These are phyloP conservation scores for Zeus faber DNA, from an alignment of 2,113 vertebrate genomes.

Conservation along the genomic window DNA sequence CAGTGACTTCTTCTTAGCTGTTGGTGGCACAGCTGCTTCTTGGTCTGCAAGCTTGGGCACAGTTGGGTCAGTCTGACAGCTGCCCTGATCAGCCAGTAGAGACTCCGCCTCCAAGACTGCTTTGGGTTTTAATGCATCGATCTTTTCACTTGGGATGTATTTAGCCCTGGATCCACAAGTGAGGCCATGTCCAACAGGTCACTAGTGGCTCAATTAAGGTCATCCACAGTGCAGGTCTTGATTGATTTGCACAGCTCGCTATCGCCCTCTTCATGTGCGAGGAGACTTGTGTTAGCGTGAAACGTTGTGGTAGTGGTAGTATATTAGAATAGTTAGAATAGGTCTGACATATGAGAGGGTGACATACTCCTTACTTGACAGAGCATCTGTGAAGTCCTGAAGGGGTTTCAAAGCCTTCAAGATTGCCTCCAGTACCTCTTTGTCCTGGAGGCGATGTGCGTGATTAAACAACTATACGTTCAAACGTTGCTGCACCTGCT, in stretches of 20 bases:
- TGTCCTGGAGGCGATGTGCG: too few relatives aligned
- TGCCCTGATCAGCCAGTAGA: slow-evolving; percentile 15
- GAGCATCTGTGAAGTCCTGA: slow-evolving; percentile 23
- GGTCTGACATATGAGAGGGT: slow-evolving; percentile 23
- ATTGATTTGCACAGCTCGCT: slow-evolving; percentile 19
- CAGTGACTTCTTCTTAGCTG: slow-evolving; percentile 22
- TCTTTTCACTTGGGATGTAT: slow-evolving; percentile 21
- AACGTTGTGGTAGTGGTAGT: too few relatives aligned
- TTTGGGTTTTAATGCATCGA: slow-evolving; percentile 21
- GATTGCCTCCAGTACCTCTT: slow-evolving; percentile 25
- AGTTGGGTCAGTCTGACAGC: slow-evolving; percentile 11
- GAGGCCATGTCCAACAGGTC: slow-evolving; percentile 9
- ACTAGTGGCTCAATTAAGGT: slow-evolving; percentile 16
- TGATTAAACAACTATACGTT: too few relatives aligned
- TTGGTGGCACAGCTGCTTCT: slow-evolving; percentile 13
- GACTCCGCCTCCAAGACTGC: slow-evolving; percentile 7
- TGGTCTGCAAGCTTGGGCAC: slow-evolving; percentile 8
- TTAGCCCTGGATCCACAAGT: slow-evolving; percentile 21
- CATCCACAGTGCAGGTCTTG: slow-evolving; percentile 23
- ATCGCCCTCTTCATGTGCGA: slow-evolving; percentile 16
- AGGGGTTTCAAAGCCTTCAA: slow-evolving; percentile 20
- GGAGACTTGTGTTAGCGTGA: slow-evolving; percentile 25
- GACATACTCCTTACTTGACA: slow-evolving; percentile 16
- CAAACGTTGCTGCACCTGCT: too few relatives aligned
- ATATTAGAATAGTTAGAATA: slow-evolving; percentile 17